Base-by-base conservation (phyloP, 2,113 vertebrate genomes). In the Pteropus alecto region DNA sequence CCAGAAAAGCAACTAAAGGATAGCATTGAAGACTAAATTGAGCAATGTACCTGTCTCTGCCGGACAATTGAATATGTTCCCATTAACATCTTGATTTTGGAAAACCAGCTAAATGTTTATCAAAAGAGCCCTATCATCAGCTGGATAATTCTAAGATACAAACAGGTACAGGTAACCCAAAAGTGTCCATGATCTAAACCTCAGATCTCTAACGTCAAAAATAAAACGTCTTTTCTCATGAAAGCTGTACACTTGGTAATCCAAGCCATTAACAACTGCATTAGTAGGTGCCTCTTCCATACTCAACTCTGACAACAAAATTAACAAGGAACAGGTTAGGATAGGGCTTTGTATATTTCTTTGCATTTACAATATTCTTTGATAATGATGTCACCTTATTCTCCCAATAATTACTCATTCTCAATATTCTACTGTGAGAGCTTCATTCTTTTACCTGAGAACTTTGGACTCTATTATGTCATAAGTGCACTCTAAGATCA, bases 31-130 rank as follows among this genome's bases (percentile, higher is more conserved):
- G 48, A 92, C 41, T 86, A 65, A 88, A 33, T 30, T 81, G 35
- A 86, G 67, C 24, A 21, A 18, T 35, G 38, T 11, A 18, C 58
- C 21, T 91, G 30, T 48, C 26, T 90, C 18, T 71, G 4, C 26
- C 21, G 19, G 38, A n/a, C 43, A 14, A 30, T 13, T 16, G 6
- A 10, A 7, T 73, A 60, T 68, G 11, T 82, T 82, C 46, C 21
- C 21, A 93, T 92, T 78, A 95, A 65, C 38, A 46, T 76, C 74
- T 88, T 84, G 70, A 56, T 85, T 91, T 94, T 84, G 19, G 38
- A 82, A 81, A 74, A 85, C 54, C 46, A 82, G 6, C 9, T 86
- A 67, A 71, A 65, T 56, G 11, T 65, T 79, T 48, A 35, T 60
- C 30, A 43, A 61, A 84, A 41, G 89, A 82, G 15, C 15, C 30